Base-by-base conservation (phyloP, 1,140 invertebrate species). In the Dendroctonus valens region DNA sequence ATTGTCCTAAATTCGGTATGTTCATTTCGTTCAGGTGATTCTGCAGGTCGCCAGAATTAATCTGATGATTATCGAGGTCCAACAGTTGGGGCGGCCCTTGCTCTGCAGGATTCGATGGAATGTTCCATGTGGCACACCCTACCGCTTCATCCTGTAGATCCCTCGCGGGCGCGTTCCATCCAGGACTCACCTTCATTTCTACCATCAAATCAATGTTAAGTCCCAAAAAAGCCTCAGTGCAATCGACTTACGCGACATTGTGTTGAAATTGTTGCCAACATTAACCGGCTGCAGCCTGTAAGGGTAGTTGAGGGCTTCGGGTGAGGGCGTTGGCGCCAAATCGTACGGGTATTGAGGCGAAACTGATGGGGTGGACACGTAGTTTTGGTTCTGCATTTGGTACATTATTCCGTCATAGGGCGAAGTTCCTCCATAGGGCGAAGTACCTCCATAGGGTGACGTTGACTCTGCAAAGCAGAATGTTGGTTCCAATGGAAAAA, bases 41-140 rank as follows among this genome's bases (percentile, higher is more conserved):
- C n/a, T 52, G 62, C 8, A 68, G n/a, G 39, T 62, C 59, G 11
- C 37, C 69, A 2, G 59, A 64, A 38, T 61, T 64, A 15, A 69
- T 58, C 38, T 59, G 57, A 15, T 60, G 68, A 11, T 65, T 69
- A 54, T 72, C 72, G 52, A 73, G 55, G 55, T 73, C 64, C 9
- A 68, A 12, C 8, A 63, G 40, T 49, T 60, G 15, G 15, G 46
- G 14, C 7, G 46, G 2, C 42, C 8, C 37, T 39, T 15, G 38
- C 41, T 48, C 12, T 50, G 38, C 12, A 15, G 44, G 26, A 52
- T 41, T 14, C 6, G 6, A 53, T 38, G 66, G 46, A 14, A 52
- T 48, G 52, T 14, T 57, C 49, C 65, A 64, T n/a, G 52, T 7
- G 61, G 44, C 38, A 26, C 26, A 26, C 54, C 64, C 67, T 14